Evolutionary conservation across 2,797 vertebrate genomes (phyloP).

Genomic region (Bradypodion ventrale): DNA sequence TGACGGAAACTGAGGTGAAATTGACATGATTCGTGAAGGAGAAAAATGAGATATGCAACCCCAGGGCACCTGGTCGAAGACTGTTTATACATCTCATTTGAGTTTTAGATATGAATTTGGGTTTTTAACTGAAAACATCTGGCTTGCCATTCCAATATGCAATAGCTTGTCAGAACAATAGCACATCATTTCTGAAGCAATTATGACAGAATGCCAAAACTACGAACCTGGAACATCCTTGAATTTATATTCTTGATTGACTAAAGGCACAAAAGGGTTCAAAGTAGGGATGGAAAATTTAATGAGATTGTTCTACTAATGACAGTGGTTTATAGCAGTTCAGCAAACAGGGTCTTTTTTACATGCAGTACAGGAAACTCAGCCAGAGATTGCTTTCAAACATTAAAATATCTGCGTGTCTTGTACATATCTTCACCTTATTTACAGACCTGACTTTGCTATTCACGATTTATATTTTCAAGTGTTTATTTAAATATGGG

Average conservation of each 20-base stretch:
- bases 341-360: background rate
- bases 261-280: background rate
- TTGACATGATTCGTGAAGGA: background rate
- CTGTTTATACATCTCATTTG: background rate
- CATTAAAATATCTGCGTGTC: background rate
- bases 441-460: background rate
- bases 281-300: conserved; percentile 19
- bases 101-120: background rate
- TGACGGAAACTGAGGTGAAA: background rate
- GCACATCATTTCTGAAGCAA: background rate
- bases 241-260: background rate
- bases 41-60: background rate
- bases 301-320: conserved; percentile 53
- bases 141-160: background rate
- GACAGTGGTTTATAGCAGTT: conserved; percentile 48
- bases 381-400: background rate
- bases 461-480: background rate
- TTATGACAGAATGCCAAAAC: background rate
- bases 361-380: background rate
- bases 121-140: background rate
- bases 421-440: background rate
- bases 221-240: background rate
- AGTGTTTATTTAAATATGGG: background rate
- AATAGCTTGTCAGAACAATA: background rate
- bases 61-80: background rate